phyloP scores from a whole-genome alignment of 2,888 invertebrate species.

The Harpalus rufipes region DNA sequence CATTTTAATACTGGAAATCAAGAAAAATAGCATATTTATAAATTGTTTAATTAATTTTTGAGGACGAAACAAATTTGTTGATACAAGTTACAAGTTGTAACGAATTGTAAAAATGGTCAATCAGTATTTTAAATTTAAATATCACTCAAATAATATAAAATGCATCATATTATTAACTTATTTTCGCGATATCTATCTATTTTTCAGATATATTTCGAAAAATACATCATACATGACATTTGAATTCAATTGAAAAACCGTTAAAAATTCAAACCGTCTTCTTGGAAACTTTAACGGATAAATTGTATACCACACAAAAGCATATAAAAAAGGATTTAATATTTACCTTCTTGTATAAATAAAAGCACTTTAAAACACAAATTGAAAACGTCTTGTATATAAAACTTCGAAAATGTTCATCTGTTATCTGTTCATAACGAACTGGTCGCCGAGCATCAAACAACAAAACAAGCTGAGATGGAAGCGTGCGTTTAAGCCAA shows the following conservation, averaged over 20 bases:
- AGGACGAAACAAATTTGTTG: neutral
- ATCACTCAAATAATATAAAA: neutral
- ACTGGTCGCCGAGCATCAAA: constrained; percentile 6
- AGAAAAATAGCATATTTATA: neutral
- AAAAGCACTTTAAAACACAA: constrained; percentile 34
- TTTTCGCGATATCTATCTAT: neutral
- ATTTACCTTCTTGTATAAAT: constrained; percentile 51
- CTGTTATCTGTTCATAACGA: constrained; percentile 49
- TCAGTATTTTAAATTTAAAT: neutral
- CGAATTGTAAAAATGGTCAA: neutral
- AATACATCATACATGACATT: neutral
- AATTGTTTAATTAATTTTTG: constrained; percentile 1
- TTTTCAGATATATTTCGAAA: neutral
- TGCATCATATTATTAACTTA: constrained; percentile 3
- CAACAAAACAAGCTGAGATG: constrained; percentile 29
- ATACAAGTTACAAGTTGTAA: neutral
- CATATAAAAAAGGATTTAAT: neutral
- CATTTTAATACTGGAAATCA: constrained; percentile 69
- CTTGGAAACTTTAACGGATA: constrained; percentile 12
- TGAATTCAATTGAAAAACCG: constrained; percentile 47
- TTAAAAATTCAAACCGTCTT: constrained; percentile 29
- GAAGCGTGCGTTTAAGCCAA: neutral
- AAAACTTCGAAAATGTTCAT: constrained; percentile 52
- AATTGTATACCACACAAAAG: neutral
- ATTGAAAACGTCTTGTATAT: constrained; percentile 27